Evolutionary conservation across 1,140 invertebrate genomes (phyloP).

Genomic region (Aphidius gifuensis): DNA sequence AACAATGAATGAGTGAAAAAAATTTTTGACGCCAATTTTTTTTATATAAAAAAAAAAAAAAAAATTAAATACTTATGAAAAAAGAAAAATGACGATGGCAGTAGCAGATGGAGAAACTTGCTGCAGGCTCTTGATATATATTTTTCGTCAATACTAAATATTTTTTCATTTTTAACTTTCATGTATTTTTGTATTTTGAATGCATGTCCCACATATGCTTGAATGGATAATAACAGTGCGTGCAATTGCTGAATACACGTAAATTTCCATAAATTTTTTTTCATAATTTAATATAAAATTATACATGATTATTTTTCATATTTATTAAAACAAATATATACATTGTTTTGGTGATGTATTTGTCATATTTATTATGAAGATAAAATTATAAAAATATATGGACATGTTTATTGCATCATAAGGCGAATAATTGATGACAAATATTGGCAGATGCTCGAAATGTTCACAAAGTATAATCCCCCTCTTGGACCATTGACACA

Average conservation of each 20-base stretch:
- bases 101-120: conserved; percentile 47
- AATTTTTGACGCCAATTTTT: too few species aligned
- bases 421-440: conserved; percentile 54
- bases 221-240: conserved; percentile 51
- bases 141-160: conserved; percentile 34
- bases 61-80: not conserved
- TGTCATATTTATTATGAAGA: not conserved
- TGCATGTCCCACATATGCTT: conserved; percentile 50
- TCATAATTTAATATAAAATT: too few species aligned
- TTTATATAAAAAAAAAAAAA: not conserved
- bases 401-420: not conserved
- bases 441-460: conserved; percentile 55
- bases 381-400: not conserved
- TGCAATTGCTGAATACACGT: conserved; percentile 32
- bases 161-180: conserved; percentile 3
- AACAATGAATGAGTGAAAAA: too few species aligned
- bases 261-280: conserved; percentile 4
- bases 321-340: too few species aligned
- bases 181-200: conserved; percentile 40
- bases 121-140: conserved; percentile 23
- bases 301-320: too few species aligned
- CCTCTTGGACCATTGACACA: not conserved
- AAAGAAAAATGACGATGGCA: not conserved
- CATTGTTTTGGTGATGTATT: conserved; percentile 4
- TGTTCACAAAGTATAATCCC: not conserved